Percentiles rank a stretch among this genome's conserved stretches.
These are phyloP conservation scores for Cichladusa arquata DNA, from an alignment of 2,113 vertebrate species.

Conservation along the genomic window DNA sequence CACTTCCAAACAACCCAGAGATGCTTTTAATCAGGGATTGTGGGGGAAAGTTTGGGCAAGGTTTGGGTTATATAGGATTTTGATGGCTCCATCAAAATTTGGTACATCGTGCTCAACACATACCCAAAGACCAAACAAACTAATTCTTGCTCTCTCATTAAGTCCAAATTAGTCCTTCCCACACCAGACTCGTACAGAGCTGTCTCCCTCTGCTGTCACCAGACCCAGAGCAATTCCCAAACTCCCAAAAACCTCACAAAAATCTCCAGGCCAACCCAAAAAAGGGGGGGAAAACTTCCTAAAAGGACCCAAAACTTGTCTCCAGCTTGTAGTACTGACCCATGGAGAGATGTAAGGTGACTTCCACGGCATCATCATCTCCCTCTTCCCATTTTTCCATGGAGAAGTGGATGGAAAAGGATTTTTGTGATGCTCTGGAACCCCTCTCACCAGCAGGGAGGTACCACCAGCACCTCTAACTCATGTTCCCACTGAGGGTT, in stretches of 20 bases:
- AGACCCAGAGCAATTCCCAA: neutral
- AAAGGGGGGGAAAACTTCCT: neutral
- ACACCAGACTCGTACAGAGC: neutral
- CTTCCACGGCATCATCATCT: neutral
- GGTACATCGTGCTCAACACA: rapidly evolving
- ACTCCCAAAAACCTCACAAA: neutral
- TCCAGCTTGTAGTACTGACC: neutral
- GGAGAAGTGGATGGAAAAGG: neutral
- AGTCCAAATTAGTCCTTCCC: neutral
- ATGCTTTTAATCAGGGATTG: neutral
- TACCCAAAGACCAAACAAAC: neutral
- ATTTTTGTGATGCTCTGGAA: neutral
- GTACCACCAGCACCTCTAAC: neutral
- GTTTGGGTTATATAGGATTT: neutral
- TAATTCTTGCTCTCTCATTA: neutral
- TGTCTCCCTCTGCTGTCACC: constrained; percentile 25
- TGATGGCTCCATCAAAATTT: neutral
- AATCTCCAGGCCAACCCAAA: neutral
- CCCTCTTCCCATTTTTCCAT: neutral
- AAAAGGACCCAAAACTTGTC: neutral
- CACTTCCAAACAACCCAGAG: neutral
- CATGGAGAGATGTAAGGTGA: rapidly evolving
- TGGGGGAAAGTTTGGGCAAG: neutral
- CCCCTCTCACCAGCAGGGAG: neutral
- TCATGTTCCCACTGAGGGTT: neutral